Evolutionary conservation across 1,140 invertebrate genomes (phyloP).

Genomic region (Cardiocondyla obscurior): DNA sequence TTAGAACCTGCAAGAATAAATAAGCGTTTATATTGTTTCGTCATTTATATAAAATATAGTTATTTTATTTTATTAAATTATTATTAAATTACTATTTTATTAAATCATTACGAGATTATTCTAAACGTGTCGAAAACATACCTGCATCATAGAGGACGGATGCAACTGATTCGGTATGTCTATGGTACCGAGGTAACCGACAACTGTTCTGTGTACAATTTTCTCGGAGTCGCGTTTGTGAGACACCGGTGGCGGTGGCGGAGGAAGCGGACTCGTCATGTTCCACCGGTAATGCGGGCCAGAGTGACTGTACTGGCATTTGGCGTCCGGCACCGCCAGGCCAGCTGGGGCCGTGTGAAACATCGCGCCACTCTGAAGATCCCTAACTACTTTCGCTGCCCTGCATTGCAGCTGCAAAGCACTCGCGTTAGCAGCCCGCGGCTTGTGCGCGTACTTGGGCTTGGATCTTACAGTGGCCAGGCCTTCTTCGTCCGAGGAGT

Average conservation of each 20-base stretch:
- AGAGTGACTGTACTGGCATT: constrained; percentile 75
- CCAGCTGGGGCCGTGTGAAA: constrained; percentile 75
- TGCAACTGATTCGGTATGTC: constrained; percentile 95
- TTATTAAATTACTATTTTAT: too few relatives aligned
- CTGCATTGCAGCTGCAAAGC: constrained; percentile 79
- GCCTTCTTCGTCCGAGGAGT: constrained; percentile 92
- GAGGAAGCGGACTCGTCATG: constrained; percentile 79
- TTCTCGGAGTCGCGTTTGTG: constrained; percentile 84
- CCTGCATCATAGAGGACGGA: constrained; percentile 89
- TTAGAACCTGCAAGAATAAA: constrained; percentile 83
- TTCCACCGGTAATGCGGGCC: constrained; percentile 81
- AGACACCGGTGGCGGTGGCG: constrained; percentile 80
- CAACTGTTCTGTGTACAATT: constrained; percentile 92
- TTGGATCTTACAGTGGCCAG: constrained; percentile 84
- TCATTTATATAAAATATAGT: background rate
- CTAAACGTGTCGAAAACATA: constrained; percentile 50
- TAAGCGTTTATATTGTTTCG: background rate
- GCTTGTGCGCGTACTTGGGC: constrained; percentile 87
- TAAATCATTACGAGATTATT: background rate
- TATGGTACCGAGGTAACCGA: constrained; percentile 97
- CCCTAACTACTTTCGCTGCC: constrained; percentile 85
- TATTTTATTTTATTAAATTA: too few relatives aligned
- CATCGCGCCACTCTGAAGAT: constrained; percentile 85
- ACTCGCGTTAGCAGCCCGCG: constrained; percentile 73
- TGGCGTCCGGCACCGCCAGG: constrained; percentile 64